phyloP scores from a whole-genome alignment of 2,113 vertebrate genomes.

The Trematocara variabile region DNA sequence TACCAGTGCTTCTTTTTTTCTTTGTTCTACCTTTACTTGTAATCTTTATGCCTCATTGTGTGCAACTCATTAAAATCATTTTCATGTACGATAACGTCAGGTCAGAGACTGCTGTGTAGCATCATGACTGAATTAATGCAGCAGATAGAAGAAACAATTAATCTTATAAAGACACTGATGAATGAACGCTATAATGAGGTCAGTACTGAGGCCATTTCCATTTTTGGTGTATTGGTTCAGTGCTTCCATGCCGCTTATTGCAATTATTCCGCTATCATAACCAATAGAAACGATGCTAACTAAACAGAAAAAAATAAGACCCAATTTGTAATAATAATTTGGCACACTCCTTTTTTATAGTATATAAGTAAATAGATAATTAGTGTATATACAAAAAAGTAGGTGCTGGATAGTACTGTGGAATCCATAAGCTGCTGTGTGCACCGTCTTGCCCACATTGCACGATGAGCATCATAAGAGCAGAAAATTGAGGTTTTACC shows the following conservation, averaged over 20 bases:
- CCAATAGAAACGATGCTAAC: background rate
- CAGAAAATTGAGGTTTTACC: background rate
- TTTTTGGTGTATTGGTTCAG: background rate
- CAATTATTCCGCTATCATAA: background rate
- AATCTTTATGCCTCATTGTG: background rate
- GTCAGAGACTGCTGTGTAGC: background rate
- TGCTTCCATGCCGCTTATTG: background rate
- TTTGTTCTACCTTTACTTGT: background rate
- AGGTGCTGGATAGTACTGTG: background rate
- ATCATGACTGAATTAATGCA: constrained; percentile 1
- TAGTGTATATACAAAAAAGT: background rate
- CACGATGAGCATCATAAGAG: background rate
- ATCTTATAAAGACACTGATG: constrained; percentile 10
- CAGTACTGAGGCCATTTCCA: background rate
- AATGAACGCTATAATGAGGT: background rate
- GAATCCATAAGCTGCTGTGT: background rate
- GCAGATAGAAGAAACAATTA: constrained; percentile 4
- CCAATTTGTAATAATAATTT: background rate
- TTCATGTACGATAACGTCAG: background rate
- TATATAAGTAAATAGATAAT: background rate
- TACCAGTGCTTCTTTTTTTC: background rate
- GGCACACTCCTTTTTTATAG: background rate
- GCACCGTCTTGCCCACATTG: background rate
- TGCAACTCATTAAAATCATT: background rate
- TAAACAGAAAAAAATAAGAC: background rate